phyloP scores from a whole-genome alignment of 2,888 invertebrate genomes.

The Eustalomyia histrio region DNA sequence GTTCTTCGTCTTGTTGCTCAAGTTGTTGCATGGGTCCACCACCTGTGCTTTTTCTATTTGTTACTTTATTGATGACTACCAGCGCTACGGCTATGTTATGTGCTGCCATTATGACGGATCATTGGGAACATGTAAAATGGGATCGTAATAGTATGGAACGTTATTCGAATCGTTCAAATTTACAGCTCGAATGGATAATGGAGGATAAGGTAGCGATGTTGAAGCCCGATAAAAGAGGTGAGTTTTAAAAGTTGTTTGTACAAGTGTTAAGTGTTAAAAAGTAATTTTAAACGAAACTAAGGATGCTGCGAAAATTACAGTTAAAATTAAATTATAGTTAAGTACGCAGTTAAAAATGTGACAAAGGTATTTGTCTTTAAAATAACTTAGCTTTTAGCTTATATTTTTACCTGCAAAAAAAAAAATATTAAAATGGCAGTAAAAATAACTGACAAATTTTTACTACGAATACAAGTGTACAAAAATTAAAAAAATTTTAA shows the following conservation, averaged over 20 bases:
- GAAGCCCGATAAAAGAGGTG: constrained; percentile 80
- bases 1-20: constrained; percentile 73
- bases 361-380: too few species aligned
- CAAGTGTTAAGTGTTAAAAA: too few species aligned
- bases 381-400: too few species aligned
- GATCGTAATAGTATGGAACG: constrained; percentile 81
- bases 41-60: constrained; percentile 78
- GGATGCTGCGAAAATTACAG: too few species aligned
- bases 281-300: too few species aligned
- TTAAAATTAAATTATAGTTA: too few species aligned
- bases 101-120: constrained; percentile 92
- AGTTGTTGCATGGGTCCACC: constrained; percentile 78
- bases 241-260: constrained; percentile 35
- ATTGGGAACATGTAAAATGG: constrained; percentile 94
- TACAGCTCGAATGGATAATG: constrained; percentile 85
- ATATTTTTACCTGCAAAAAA: too few species aligned
- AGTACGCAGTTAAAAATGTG: too few species aligned
- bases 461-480: too few species aligned
- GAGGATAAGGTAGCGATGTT: constrained; percentile 87
- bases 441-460: too few species aligned
- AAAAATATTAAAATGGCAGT: too few species aligned
- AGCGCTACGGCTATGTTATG: constrained; percentile 90
- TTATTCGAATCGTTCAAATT: constrained; percentile 80
- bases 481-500: too few species aligned
- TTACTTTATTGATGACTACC: constrained; percentile 84